Base-by-base conservation (phyloP, 1,140 invertebrate species). In the Lasaia peninsularis region DNA sequence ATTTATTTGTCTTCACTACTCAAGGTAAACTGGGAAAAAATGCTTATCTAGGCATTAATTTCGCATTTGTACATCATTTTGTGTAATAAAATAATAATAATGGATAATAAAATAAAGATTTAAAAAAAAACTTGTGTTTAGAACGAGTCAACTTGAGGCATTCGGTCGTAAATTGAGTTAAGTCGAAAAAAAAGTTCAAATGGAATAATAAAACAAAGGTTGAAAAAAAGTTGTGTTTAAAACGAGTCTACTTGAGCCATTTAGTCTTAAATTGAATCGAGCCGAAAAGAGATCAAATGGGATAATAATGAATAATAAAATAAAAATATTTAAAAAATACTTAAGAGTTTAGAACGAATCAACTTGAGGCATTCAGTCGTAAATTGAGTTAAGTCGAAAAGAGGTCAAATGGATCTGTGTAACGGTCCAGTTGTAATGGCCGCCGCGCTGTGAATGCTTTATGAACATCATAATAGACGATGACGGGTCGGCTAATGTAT, bases 331-430 rank as follows among this genome's bases (percentile, higher is more conserved):
- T n/a, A n/a, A n/a, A n/a, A n/a, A n/a, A n/a, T n/a, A n/a, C n/a
- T n/a, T n/a, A 9, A 2, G 18, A 44, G 2, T 8, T 44, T 44
- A 18, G 18, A 44, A 11, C 16, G 14, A 44, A 14, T 55, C 20
- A 24, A 48, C 35, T 55, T 37, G 52, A 48, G 51, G 31, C 51
- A 69, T 60, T 60, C 21, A 62, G 57, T 62, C 60, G 55, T 59
- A 73, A 73, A 73, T 73, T 70, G 70, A 73, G 67, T 73, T 67
- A 73, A 65, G 67, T 67, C 65, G 53, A 61, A 75, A 75, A 68
- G 71, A 75, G 80, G 80, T 79, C 78, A 78, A 78, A 75, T 73
- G 77, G 68, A 74, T 71, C 63, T 16, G 62, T 57, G 59, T 80
- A 78, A 82, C 76, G 71, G 73, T 61, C 62, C 66, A 58, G 63